Conservation (phyloP, 2,113 vertebrate species). For the Xiphias gladius region DNA sequence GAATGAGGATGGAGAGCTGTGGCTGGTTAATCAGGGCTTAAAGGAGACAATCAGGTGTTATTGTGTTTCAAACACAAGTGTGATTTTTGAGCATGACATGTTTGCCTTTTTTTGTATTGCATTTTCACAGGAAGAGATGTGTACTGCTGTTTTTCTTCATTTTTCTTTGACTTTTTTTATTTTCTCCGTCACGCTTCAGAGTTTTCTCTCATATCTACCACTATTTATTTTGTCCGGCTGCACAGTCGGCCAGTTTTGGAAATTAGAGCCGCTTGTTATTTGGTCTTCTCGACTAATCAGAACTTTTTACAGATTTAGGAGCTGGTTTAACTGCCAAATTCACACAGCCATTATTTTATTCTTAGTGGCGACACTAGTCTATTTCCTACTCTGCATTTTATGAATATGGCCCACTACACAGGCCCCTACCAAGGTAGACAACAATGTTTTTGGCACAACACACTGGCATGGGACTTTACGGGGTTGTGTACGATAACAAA, state of each 20-base stretch:
- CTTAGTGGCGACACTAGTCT: neutral
- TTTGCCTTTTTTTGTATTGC: constrained; percentile 69
- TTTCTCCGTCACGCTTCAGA: neutral
- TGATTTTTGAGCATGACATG: constrained; percentile 49
- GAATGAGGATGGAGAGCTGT: constrained; percentile 99
- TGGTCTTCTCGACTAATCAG: neutral
- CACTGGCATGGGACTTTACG: neutral
- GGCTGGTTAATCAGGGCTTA: constrained; percentile 99
- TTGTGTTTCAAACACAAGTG: constrained; percentile 79
- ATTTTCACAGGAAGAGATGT: constrained; percentile 36
- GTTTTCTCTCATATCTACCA: neutral
- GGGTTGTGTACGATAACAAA: neutral
- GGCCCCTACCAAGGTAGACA: neutral
- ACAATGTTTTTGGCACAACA: neutral
- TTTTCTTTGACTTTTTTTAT: too few relatives aligned
- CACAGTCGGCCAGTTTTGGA: neutral
- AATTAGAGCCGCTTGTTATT: neutral
- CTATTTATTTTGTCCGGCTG: neutral
- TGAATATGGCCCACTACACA: neutral
- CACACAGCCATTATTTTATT: neutral
- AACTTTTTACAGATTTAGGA: neutral
- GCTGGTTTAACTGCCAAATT: neutral
- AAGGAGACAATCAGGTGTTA: constrained; percentile 98
- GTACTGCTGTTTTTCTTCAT: constrained; percentile 30
- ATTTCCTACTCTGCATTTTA: neutral